Evolutionary conservation across 2,113 vertebrate genomes (phyloP).

Genomic region (Crotalus horridus): DNA sequence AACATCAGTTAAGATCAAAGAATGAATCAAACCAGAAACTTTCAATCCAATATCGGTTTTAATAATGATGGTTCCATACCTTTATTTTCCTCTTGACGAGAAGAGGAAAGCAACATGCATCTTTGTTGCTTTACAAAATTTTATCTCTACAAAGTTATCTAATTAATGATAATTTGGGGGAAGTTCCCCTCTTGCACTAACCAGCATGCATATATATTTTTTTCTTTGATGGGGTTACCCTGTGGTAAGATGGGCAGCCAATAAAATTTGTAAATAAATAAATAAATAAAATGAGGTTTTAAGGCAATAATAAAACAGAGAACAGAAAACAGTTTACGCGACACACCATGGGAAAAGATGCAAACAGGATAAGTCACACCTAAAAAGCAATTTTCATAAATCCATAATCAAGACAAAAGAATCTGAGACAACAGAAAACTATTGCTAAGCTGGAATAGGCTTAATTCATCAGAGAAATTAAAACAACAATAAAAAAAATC

Average conservation of each 20-base stretch:
- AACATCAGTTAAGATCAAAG: neutral
- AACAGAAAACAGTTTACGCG: neutral
- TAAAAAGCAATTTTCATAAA: conserved; percentile 12
- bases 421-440: conserved; percentile 26
- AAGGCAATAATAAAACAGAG: neutral
- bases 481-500: neutral
- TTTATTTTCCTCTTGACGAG: neutral
- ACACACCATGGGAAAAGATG: neutral
- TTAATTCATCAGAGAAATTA: conserved; percentile 1
- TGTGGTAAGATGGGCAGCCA: neutral
- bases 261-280: neutral
- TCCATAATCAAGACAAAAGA: conserved; percentile 27
- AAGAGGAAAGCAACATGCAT: neutral
- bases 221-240: neutral
- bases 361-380: neutral
- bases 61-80: neutral
- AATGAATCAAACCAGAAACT: conserved; percentile 6
- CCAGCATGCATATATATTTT: neutral
- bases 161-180: neutral
- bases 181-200: neutral
- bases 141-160: conserved; percentile 14
- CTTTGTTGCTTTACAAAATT: conserved; percentile 6
- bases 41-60: conserved; percentile 7
- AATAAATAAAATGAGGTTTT: neutral
- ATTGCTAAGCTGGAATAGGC: conserved; percentile 13